Evolutionary conservation across 2,113 vertebrate genomes (phyloP), one percentile per base, ranked within the genome.

Genomic region (Azemiops feae): DNA sequence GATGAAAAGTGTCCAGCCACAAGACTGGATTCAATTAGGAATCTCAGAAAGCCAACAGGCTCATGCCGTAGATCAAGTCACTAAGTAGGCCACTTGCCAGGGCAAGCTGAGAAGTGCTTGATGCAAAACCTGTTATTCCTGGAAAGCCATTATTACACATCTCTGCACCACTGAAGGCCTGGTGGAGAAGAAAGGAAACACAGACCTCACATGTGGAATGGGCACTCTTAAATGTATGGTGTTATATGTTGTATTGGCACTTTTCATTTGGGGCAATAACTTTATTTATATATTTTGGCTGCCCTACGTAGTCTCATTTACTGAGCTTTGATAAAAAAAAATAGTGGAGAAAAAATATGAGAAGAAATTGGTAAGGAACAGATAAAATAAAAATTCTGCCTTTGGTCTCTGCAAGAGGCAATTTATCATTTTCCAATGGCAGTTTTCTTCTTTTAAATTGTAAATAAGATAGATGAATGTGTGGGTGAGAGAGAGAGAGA

Each of bases 11-110:
- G 93, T 93, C 95, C 94, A 95, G 94, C 93, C 93, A 25, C 0
- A 0, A 95, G 96, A 90, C 94, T 96, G 95, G 22, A 85, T 94
- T 96, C 95, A 93, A 85, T 97, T 95, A 97, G 87, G 52, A 92
- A 93, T 39, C 87, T 1, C 87, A 93, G 93, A 92, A 58, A 94
- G 55, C 89, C 92, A 94, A 93, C 87, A 96, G 94, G 94, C 90
- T 92, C 85, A 91, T 92, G 22, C 90, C 94, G 50, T 86, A 96
- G 92, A 95, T 93, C 88, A 89, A 95, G 86, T 96, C 58, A 88
- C 96, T 96, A 95, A 94, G 95, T 94, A 95, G 94, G 90, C 91
- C 94, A 89, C 85, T 95, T 96, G 93, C 89, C 93, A 88, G 91
- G 89, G 92, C 0, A 89, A 47, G 90, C 95, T 97, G 96, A 96